Evolutionary conservation across 2,113 vertebrate species (phyloP).

Genomic region (Forbesichthys papilliferus): DNA sequence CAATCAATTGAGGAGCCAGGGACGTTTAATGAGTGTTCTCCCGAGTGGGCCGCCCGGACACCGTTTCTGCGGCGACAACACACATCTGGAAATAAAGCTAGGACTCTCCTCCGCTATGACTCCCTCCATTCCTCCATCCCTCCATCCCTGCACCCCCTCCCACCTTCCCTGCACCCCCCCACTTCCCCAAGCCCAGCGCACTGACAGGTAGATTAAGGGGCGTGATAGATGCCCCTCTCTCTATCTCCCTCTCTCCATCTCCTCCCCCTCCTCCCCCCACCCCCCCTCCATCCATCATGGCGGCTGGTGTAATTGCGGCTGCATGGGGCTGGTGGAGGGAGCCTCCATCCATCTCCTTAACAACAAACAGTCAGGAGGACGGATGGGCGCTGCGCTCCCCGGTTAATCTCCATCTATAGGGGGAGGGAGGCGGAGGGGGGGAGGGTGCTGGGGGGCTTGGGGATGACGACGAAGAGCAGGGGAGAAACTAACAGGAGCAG

Average conservation of each 20-base stretch:
- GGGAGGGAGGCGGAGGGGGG: neutral
- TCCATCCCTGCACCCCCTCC: too few species aligned
- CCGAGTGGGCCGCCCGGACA: conserved; percentile 1
- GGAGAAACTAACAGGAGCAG: too few species aligned
- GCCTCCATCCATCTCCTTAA: conserved; percentile 84
- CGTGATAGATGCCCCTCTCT: conserved; percentile 39
- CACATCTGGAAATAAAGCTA: neutral
- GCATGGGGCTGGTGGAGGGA: conserved; percentile 77
- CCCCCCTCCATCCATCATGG: conserved; percentile 79
- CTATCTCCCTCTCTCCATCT: conserved; percentile 64
- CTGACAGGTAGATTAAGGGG: conserved; percentile 83
- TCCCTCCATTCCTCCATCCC: neutral
- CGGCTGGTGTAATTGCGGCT: conserved; percentile 80
- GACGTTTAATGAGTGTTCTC: conserved; percentile 50
- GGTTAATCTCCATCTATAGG: conserved; percentile 82
- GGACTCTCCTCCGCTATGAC: neutral
- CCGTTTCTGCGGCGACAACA: conserved; percentile 11
- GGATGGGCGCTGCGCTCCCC: conserved; percentile 74
- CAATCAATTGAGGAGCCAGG: conserved; percentile 49
- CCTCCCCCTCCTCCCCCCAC: conserved; percentile 37
- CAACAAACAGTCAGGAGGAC: conserved; percentile 84
- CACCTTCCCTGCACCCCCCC: conserved; percentile 8
- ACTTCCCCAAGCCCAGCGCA: conserved; percentile 51
- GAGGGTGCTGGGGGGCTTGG: conserved; percentile 1
- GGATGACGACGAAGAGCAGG: neutral